Percentiles rank a stretch among this genome's conserved stretches.
Evolutionary conservation across 2,113 vertebrate genomes (phyloP).

Genomic region (Varanus salvator): DNA sequence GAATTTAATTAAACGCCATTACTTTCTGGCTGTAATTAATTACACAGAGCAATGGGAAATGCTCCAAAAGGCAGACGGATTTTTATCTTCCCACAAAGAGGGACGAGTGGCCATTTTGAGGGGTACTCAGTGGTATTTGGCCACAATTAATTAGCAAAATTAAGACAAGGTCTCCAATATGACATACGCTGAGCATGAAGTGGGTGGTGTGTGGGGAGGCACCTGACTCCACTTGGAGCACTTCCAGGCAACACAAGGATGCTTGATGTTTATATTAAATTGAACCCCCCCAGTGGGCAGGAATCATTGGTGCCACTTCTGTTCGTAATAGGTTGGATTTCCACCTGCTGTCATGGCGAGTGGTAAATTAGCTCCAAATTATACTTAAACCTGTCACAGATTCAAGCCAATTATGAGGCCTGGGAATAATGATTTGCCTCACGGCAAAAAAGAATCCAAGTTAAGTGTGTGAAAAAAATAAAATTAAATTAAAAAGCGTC

Average conservation of each 20-base stretch:
- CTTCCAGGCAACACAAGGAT: slow-evolving; percentile 49
- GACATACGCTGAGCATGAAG: not conserved
- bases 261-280: slow-evolving; percentile 66
- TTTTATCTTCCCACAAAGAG: not conserved
- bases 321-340: slow-evolving; percentile 64
- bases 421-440: slow-evolving; percentile 63
- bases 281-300: slow-evolving; percentile 56
- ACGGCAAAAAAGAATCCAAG: slow-evolving; percentile 51
- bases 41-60: not conserved
- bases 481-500: not conserved
- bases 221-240: slow-evolving; percentile 38
- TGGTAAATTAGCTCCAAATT: slow-evolving; percentile 64
- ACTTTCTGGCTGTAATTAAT: slow-evolving; percentile 7
- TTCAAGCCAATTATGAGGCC: slow-evolving; percentile 68
- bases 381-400: slow-evolving; percentile 66
- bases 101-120: not conserved
- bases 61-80: not conserved
- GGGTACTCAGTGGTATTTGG: not conserved
- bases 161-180: not conserved
- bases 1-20: slow-evolving; percentile 10
- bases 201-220: not conserved
- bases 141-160: not conserved
- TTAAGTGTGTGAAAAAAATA: slow-evolving; percentile 29
- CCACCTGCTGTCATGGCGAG: slow-evolving; percentile 65
- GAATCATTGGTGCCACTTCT: slow-evolving; percentile 52